These are phyloP conservation scores for Myrmecophaga tridactyla DNA, from an alignment of 2,113 vertebrate species.

Conservation along the genomic window DNA sequence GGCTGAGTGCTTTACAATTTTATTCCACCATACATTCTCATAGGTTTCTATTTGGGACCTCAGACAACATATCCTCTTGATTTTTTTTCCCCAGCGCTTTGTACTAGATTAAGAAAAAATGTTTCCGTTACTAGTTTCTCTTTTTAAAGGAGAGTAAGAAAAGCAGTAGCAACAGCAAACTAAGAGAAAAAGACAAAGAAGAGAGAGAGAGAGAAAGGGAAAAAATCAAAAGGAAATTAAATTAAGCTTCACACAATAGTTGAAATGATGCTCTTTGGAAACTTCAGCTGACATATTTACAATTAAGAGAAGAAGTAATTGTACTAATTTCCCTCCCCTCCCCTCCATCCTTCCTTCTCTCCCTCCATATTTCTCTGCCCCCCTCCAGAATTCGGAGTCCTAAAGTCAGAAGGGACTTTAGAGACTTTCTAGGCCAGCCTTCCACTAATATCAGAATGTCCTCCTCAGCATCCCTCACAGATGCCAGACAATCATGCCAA, in stretches of 20 bases:
- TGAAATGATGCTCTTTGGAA: constrained; percentile 2
- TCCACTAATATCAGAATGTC: not conserved
- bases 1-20: constrained; percentile 71
- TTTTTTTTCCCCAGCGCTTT: constrained; percentile 1
- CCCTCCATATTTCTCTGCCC: not conserved
- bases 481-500: not conserved
- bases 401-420: not conserved
- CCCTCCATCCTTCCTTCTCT: rapidly evolving
- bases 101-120: not conserved
- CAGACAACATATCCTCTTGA: constrained; percentile 44
- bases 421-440: not conserved
- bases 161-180: not conserved
- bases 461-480: not conserved
- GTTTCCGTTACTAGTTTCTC: not conserved
- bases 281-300: not conserved
- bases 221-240: not conserved
- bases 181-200: not conserved
- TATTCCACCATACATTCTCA: constrained; percentile 66
- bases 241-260: not conserved
- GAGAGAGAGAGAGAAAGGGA: not conserved
- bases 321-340: not conserved
- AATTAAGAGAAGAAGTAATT: not conserved
- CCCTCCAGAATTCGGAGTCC: not conserved
- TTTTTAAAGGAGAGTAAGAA: constrained; percentile 21
- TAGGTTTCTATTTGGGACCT: constrained; percentile 15